Percentiles rank a stretch among this genome's conserved stretches.
Evolutionary conservation across 2,888 invertebrate genomes (phyloP).

Genomic region (Pycnomerus fuliginosus): DNA sequence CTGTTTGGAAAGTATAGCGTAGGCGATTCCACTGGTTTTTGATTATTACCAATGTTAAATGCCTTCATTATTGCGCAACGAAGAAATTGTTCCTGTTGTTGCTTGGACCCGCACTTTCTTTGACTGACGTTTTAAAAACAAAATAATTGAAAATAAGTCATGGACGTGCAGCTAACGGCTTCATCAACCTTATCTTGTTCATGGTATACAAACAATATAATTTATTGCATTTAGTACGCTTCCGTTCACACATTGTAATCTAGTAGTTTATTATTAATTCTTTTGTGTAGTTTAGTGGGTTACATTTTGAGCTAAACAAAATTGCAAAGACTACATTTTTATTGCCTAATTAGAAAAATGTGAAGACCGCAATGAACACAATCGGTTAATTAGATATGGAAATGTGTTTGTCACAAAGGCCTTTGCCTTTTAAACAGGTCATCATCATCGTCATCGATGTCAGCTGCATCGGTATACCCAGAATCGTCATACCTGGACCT

Average conservation of each 20-base stretch:
- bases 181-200: conserved; percentile 6
- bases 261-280: conserved; percentile 3
- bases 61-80: too few species aligned
- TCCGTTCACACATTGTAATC: conserved; percentile 14
- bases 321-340: conserved; percentile 2
- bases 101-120: too few species aligned
- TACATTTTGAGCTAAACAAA: not conserved
- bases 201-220: conserved; percentile 1
- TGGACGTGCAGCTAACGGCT: conserved; percentile 4
- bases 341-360: conserved; percentile 9
- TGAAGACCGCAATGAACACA: conserved; percentile 16
- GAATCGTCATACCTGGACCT: conserved; percentile 71
- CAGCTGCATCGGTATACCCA: conserved; percentile 68
- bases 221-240: conserved; percentile 5
- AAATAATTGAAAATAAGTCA: too few species aligned
- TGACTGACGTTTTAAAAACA: too few species aligned
- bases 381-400: conserved; percentile 29
- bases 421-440: conserved; percentile 66
- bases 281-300: conserved; percentile 3
- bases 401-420: conserved; percentile 55
- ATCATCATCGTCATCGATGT: conserved; percentile 68
- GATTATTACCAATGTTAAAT: too few species aligned
- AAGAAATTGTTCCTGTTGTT: too few species aligned
- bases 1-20: conserved; percentile 13
- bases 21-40: too few species aligned